phyloP scores from a whole-genome alignment of 2,113 vertebrate species.

The Erythrocercus mccallii region DNA sequence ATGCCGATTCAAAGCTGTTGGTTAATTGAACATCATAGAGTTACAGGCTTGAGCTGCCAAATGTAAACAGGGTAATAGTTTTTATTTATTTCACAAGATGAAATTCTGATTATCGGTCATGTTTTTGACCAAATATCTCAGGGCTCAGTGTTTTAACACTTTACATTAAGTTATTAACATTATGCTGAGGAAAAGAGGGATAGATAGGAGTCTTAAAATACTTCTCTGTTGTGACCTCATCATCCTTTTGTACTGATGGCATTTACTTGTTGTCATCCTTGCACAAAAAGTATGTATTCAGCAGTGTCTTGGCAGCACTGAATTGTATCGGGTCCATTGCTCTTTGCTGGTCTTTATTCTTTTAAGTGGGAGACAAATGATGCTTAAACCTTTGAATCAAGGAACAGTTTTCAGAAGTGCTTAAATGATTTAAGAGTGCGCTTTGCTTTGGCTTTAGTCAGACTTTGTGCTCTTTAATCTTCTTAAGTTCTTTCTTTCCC shows the following conservation, averaged over 20 bases:
- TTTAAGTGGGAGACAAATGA: background rate
- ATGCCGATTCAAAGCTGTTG: background rate
- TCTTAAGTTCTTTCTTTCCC: background rate
- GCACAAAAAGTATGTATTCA: background rate
- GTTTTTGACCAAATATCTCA: background rate
- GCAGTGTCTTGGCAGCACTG: background rate
- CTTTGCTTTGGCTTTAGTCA: background rate
- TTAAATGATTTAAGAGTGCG: background rate
- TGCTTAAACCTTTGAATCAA: background rate
- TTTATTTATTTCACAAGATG: slow-evolving; percentile 25
- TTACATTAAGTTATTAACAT: background rate
- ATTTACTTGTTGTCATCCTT: background rate
- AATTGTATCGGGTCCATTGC: background rate
- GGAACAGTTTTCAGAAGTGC: background rate
- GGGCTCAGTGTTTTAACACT: background rate
- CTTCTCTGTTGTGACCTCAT: background rate
- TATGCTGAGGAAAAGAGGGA: background rate
- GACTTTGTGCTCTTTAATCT: slow-evolving; percentile 5
- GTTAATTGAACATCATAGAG: slow-evolving; percentile 38
- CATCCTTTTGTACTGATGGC: background rate
- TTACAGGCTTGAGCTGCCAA: background rate
- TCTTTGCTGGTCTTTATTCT: background rate
- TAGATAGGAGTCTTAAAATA: background rate
- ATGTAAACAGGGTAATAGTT: background rate
- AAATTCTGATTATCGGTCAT: background rate